Conservation (phyloP, 2,797 vertebrate genomes). For the Anabacerthia variegaticeps region DNA sequence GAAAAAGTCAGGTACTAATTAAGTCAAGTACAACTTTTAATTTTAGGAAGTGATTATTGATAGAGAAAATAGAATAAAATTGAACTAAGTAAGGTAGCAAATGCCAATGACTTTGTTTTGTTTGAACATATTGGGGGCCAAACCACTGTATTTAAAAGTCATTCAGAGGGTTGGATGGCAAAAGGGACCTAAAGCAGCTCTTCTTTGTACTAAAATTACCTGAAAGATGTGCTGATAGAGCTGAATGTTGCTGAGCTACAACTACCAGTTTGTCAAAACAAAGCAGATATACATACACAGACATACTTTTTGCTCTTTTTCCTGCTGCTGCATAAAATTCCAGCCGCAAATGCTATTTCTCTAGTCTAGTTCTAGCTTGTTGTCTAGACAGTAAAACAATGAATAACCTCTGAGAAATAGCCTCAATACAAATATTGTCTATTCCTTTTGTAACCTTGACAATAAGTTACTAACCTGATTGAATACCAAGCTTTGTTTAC, state of each 20-base stretch:
- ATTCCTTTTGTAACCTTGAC: slow-evolving; percentile 49
- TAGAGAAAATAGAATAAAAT: not conserved
- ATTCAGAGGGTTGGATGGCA: not conserved
- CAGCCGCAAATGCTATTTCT: not conserved
- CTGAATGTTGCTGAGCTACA: not conserved
- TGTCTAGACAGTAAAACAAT: slow-evolving; percentile 45
- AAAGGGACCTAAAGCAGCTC: not conserved
- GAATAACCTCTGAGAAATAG: slow-evolving; percentile 25
- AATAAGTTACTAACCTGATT: slow-evolving; percentile 32
- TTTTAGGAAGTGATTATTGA: not conserved
- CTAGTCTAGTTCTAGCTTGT: not conserved
- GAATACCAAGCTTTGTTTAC: slow-evolving; percentile 36
- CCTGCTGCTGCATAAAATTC: not conserved
- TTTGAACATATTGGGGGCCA: not conserved
- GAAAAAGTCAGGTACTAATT: not conserved
- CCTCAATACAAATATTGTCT: not conserved
- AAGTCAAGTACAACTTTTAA: not conserved
- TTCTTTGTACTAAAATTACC: not conserved
- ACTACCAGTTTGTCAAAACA: slow-evolving; percentile 21
- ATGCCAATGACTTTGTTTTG: not conserved
- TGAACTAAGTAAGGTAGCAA: not conserved
- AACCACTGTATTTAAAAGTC: not conserved
- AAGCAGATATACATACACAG: not conserved
- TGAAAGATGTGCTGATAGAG: not conserved
- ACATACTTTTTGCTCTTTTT: not conserved